Evolutionary conservation across 2,888 invertebrate genomes (phyloP), one percentile per base, ranked within the genome.

Genomic region (Dicyrtomina minuta): DNA sequence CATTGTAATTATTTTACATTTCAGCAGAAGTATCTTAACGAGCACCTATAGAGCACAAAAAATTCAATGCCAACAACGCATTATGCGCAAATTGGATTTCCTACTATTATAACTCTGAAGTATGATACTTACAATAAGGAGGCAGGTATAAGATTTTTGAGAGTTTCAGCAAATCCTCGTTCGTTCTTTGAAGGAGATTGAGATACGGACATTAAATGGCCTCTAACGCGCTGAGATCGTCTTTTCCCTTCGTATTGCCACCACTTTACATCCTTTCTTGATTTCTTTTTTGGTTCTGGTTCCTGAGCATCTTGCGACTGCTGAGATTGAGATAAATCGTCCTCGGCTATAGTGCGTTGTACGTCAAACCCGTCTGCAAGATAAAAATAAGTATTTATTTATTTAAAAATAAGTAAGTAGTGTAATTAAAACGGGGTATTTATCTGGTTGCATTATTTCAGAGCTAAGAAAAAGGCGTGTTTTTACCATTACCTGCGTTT

Each of bases 91-190:
- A 41, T 41, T 41, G 43, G 13, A 41, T 13, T 41, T 41, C 13
- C 17, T 6, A 46, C 17, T n/a, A 15, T 15, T 46, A n/a, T 46
- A 46, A 46, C 8, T n/a, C n/a, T n/a, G n/a, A 33, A 33, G 33
- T 8, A 33, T 33, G 33, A n/a, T 22, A 77, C 81, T 81, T 80
- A 87, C 82, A 86, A 81, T 74, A 89, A 83, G 75, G 83, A 82
- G 26, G 82, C 81, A 0, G 90, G 90, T 39, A 90, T 86, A 81
- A 90, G 86, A 80, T 86, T 84, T 70, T 87, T 85, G 20, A 91
- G 81, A 2, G 86, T 88, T 79, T 89, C 89, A 80, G 88, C 88
- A 68, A 80, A 80, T 87, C 87, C 76, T 84, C 82, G 72, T 84
- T 85, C 43, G 84, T 84, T 79, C 84, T 75, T 85, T 86, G 64